Evolutionary conservation across 1,140 invertebrate genomes (phyloP), one percentile per base, ranked within the genome.

Genomic region (Contarinia nasturtii): DNA sequence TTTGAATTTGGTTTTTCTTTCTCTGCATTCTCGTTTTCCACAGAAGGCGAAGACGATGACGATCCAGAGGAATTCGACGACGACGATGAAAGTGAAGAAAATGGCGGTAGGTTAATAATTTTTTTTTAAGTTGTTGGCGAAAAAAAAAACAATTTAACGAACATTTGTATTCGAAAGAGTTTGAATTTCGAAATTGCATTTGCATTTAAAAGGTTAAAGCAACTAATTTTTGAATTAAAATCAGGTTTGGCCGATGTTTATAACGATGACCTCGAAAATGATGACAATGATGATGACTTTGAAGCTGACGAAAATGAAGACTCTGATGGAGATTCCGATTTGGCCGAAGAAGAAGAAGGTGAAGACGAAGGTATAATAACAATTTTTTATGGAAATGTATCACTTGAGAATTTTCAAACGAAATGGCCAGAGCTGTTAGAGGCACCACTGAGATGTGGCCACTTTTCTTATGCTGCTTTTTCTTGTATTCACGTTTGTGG

Each of bases 351-450:
- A 50, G 54, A 53, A 44, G 51, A 55, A 7, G 53, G 54, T 44
- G 54, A 55, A 52, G 53, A 51, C 10, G 27, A 27, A 27, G 27
- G 27, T 27, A 27, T 27, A 57, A 69, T 7, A 52, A 65, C 64
- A 4, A 42, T 57, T 53, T 71, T 79, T 50, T 70, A 76, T 40
- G 67, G 65, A 46, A 75, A 77, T 54, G 67, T 83, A 49, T 78
- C 76, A n/a, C n/a, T n/a, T n/a, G n/a, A n/a, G n/a, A n/a, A n/a
- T n/a, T n/a, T n/a, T n/a, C n/a, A n/a, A n/a, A n/a, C n/a, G n/a
- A n/a, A n/a, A n/a, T n/a, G n/a, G n/a, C n/a, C n/a, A n/a, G n/a
- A n/a, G n/a, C n/a, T n/a, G n/a, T n/a, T n/a, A n/a, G n/a, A n/a
- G 27, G 27, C 27, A 27, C 4, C 27, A 27, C 27, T 27, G 3